Evolutionary conservation across 2,797 vertebrate species (phyloP).

Genomic region (Sebastes hubbsi): DNA sequence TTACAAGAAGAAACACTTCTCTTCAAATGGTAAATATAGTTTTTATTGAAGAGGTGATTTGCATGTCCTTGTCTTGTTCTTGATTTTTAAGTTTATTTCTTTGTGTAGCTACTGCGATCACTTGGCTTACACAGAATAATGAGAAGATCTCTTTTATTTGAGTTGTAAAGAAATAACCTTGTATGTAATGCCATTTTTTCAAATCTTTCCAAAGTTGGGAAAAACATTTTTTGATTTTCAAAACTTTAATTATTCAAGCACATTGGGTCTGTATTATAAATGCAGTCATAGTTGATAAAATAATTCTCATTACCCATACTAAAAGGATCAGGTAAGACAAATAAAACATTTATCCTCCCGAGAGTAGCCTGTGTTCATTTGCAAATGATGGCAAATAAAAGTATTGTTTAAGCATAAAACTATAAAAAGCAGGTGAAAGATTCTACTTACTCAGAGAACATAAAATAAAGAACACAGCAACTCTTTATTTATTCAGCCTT

Average conservation of each 20-base stretch:
- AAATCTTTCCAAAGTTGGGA: background rate
- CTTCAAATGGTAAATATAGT: background rate
- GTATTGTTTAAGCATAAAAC: background rate
- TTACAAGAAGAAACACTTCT: background rate
- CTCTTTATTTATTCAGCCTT: slow-evolving; percentile 12
- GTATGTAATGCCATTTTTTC: background rate
- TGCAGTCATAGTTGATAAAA: background rate
- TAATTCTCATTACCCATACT: background rate
- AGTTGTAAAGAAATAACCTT: background rate
- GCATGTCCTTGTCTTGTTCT: background rate
- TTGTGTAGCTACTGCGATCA: background rate
- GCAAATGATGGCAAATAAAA: background rate
- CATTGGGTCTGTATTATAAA: background rate
- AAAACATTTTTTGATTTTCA: background rate
- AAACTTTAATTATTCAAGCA: background rate
- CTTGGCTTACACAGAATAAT: background rate
- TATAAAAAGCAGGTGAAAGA: slow-evolving; percentile 10
- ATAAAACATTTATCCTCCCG: background rate
- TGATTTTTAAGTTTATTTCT: background rate
- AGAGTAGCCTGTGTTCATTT: background rate
- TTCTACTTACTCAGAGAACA: background rate
- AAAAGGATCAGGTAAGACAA: background rate
- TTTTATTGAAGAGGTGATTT: background rate
- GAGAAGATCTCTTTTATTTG: background rate
- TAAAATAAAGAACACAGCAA: slow-evolving; percentile 14